These are phyloP conservation scores for Poeciliopsis paucimaculata DNA, from an alignment of 2,797 vertebrate genomes.

Conservation along the genomic window DNA sequence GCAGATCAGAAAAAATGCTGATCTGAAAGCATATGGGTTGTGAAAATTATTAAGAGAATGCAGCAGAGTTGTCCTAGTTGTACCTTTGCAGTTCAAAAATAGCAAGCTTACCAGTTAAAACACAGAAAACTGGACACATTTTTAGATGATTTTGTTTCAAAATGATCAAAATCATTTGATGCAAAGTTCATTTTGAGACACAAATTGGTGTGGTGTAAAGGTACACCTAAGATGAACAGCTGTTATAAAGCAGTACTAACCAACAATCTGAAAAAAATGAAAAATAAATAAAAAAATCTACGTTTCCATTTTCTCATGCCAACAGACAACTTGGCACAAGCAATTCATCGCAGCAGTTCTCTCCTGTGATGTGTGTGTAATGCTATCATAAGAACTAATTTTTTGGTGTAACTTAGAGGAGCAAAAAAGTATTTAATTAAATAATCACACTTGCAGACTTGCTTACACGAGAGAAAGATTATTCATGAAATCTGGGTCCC, in stretches of 20 bases:
- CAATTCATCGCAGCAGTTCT: background rate
- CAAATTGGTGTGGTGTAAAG: background rate
- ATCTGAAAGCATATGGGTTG: conserved; percentile 44
- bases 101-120: conserved; percentile 4
- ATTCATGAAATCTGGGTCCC: background rate
- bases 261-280: background rate
- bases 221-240: background rate
- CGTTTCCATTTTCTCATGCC: background rate
- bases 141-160: background rate
- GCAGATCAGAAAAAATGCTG: conserved; percentile 16
- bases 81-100: conserved; percentile 66
- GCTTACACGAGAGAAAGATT: background rate
- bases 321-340: background rate
- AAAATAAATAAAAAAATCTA: background rate
- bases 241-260: background rate
- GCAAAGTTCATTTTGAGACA: background rate
- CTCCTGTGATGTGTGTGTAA: background rate
- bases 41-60: conserved; percentile 61
- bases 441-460: background rate
- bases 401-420: background rate
- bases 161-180: background rate
- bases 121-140: background rate
- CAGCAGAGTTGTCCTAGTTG: conserved; percentile 60
- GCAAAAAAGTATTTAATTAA: background rate
- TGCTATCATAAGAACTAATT: background rate